These are phyloP conservation scores for Cephus cinctus DNA, from an alignment of 1,140 invertebrate genomes.

Conservation along the genomic window DNA sequence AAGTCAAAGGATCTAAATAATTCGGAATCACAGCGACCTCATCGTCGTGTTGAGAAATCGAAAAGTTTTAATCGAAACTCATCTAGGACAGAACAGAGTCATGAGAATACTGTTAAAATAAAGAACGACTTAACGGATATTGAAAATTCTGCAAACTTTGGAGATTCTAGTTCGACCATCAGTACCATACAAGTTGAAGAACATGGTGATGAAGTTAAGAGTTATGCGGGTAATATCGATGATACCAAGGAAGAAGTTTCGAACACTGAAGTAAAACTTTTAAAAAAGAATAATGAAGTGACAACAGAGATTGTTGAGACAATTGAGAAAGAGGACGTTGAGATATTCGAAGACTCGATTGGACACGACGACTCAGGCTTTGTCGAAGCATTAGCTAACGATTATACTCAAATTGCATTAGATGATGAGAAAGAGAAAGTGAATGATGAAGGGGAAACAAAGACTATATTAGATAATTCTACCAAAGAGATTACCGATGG, in stretches of 20 bases:
- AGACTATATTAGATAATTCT: background rate
- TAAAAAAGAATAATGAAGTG: background rate
- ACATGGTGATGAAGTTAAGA: background rate
- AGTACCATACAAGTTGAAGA: too few relatives aligned
- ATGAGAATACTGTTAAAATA: background rate
- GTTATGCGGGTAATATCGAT: background rate
- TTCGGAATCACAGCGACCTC: background rate
- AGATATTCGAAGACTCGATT: too few relatives aligned
- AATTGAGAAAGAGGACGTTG: too few relatives aligned
- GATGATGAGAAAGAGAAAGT: too few relatives aligned
- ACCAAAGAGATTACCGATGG: too few relatives aligned
- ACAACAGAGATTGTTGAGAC: too few relatives aligned
- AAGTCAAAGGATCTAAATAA: background rate
- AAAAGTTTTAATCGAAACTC: background rate
- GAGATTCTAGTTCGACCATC: conserved; percentile 4
- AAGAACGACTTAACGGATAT: background rate
- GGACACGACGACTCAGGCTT: conserved; percentile 9
- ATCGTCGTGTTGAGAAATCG: background rate
- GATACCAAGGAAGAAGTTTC: background rate
- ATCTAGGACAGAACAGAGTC: background rate
- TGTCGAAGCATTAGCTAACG: conserved; percentile 6
- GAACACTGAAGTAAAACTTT: background rate
- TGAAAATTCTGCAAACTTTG: conserved; percentile 7
- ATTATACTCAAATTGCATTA: too few relatives aligned
- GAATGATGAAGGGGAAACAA: too few relatives aligned